Percentiles rank a stretch among this genome's conserved stretches.
These are phyloP conservation scores for Meles meles DNA, from an alignment of 2,113 vertebrate genomes.

Conservation along the genomic window DNA sequence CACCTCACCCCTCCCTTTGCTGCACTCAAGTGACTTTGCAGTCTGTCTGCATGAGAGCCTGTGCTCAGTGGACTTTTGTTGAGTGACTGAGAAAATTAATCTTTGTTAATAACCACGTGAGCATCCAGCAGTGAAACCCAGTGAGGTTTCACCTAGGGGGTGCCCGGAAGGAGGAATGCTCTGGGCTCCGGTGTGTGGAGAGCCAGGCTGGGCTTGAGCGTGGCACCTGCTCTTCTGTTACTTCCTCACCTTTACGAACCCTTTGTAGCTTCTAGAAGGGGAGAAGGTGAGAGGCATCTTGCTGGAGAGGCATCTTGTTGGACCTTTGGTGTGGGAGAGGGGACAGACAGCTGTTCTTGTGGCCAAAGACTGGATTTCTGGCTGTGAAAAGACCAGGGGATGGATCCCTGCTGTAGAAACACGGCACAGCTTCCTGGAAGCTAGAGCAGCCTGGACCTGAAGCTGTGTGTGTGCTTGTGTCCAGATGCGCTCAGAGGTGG, in stretches of 20 bases:
- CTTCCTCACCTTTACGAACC: not conserved
- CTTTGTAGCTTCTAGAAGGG: not conserved
- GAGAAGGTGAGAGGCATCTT: no score
- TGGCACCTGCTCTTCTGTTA: not conserved
- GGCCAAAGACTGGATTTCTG: not conserved
- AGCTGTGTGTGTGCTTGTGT: not conserved
- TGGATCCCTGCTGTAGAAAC: not conserved
- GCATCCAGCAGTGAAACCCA: not conserved
- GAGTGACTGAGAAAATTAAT: not conserved
- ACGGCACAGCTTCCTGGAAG: not conserved
- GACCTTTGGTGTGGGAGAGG: not conserved
- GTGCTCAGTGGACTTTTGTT: not conserved
- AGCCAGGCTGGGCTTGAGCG: not conserved
- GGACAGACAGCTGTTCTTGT: not conserved
- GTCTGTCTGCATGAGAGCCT: not conserved
- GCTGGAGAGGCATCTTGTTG: not conserved
- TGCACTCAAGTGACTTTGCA: not conserved
- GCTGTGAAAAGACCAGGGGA: not conserved
- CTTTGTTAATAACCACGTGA: not conserved
- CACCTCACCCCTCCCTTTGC: not conserved
- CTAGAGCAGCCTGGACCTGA: not conserved
- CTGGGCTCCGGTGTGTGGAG: no score
- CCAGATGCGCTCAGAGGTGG: fast-evolving
- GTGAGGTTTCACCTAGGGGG: fast-evolving
- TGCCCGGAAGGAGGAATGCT: not conserved